phyloP scores from a whole-genome alignment of 2,797 vertebrate genomes.

The Rhadinocentrus ornatus region DNA sequence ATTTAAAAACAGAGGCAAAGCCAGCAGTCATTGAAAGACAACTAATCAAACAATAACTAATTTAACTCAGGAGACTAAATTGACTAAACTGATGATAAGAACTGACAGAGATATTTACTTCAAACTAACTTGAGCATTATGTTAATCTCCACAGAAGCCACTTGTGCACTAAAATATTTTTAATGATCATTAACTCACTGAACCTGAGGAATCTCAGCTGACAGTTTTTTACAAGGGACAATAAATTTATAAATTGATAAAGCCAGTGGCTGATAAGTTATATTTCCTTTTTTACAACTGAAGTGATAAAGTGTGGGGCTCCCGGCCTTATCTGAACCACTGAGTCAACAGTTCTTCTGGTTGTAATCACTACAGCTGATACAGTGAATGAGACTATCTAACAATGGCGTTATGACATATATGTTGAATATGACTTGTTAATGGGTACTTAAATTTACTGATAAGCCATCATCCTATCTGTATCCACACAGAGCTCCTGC shows the following conservation, averaged over 20 bases:
- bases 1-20: background rate
- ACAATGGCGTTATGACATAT: background rate
- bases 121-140: too few species aligned
- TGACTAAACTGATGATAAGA: too few species aligned
- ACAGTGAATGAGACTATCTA: slow-evolving; percentile 9
- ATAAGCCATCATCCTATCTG: background rate
- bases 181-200: too few species aligned
- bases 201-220: too few species aligned
- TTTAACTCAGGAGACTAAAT: background rate
- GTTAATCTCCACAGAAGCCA: background rate
- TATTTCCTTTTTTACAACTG: slow-evolving; percentile 20
- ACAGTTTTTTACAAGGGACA: background rate
- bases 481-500: slow-evolving; percentile 22
- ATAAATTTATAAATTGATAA: slow-evolving; percentile 14
- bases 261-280: slow-evolving; percentile 33
- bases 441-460: slow-evolving; percentile 1
- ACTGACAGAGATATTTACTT: too few species aligned
- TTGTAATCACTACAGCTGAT: slow-evolving; percentile 32
- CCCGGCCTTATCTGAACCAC: slow-evolving; percentile 8
- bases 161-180: background rate
- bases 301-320: slow-evolving; percentile 12
- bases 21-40: background rate
- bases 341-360: slow-evolving; percentile 29
- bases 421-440: background rate
- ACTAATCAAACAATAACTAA: background rate